Percentiles rank a stretch among this genome's conserved stretches.
Evolutionary conservation across 2,888 invertebrate species (phyloP).

Genomic region (Hyppa rectilinea): DNA sequence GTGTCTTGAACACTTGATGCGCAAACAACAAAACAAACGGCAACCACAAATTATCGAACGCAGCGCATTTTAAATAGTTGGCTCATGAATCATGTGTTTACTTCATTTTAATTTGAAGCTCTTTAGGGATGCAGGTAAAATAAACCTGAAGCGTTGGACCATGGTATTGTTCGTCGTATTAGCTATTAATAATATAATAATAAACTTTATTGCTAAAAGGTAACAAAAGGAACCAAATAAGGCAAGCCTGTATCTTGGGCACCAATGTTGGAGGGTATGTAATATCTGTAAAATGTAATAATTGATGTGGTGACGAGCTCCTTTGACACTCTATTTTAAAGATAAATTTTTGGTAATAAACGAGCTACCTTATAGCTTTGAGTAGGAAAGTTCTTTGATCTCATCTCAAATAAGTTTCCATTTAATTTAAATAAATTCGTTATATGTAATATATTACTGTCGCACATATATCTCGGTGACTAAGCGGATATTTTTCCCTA

Average conservation of each 20-base stretch:
- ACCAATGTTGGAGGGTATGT: no score
- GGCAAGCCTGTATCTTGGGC: no score
- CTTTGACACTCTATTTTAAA: conserved; percentile 5
- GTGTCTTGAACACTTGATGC: conserved; percentile 36
- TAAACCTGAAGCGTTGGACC: conserved; percentile 25
- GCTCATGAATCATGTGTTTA: conserved; percentile 41
- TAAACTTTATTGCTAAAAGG: no score
- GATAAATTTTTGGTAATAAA: not conserved
- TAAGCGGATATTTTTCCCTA: no score
- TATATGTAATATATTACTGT: no score
- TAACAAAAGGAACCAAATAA: no score
- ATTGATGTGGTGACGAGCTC: conserved; percentile 14
- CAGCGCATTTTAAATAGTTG: conserved; percentile 54
- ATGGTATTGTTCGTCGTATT: not conserved
- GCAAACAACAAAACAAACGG: conserved; percentile 47
- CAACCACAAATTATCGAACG: conserved; percentile 54
- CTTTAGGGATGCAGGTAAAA: conserved; percentile 19
- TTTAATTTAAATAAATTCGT: no score
- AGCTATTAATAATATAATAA: conserved; percentile 34
- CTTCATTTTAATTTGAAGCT: conserved; percentile 15
- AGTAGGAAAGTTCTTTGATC: no score
- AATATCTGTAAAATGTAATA: no score
- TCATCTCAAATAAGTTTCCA: no score
- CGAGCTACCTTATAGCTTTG: no score
- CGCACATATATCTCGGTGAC: no score